A percentile compares a stretch with the other conserved stretches of the same genome.
Conservation (phyloP, 2,113 vertebrate genomes). For the Vireo altiloquus region DNA sequence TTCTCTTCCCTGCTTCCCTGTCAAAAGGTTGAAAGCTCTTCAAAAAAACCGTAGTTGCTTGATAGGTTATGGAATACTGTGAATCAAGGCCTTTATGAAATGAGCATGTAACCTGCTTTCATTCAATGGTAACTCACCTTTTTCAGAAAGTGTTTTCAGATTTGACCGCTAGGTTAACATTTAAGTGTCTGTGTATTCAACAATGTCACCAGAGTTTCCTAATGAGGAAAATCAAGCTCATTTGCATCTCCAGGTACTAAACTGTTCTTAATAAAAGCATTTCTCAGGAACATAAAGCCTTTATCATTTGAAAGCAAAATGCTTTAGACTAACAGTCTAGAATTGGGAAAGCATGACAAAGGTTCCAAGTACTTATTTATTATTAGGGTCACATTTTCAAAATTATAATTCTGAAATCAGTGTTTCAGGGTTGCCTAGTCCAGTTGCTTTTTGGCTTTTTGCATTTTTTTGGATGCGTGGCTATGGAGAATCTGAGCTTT, state of each 20-base stretch:
- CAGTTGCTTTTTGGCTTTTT: not conserved
- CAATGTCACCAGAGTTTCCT: not conserved
- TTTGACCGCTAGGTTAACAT: not conserved
- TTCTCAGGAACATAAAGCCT: not conserved
- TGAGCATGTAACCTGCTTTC: not conserved
- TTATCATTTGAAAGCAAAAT: not conserved
- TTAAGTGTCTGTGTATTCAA: not conserved
- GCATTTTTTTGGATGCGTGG: not conserved
- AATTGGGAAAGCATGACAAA: not conserved
- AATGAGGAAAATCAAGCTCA: not conserved
- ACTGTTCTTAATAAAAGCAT: not conserved
- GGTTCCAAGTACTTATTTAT: not conserved
- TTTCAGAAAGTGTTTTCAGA: not conserved
- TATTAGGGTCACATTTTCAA: not conserved
- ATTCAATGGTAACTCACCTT: not conserved
- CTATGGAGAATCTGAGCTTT: not conserved
- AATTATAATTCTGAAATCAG: not conserved
- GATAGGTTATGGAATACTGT: not conserved
- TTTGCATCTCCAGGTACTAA: not conserved
- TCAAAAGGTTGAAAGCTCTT: not conserved
- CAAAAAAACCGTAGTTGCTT: not conserved
- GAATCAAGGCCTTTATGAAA: not conserved
- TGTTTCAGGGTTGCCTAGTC: not conserved
- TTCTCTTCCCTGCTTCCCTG: not conserved
- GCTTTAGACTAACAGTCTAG: not conserved